These are phyloP conservation scores for Tyrannus savana DNA, from an alignment of 2,113 vertebrate genomes.

Conservation along the genomic window DNA sequence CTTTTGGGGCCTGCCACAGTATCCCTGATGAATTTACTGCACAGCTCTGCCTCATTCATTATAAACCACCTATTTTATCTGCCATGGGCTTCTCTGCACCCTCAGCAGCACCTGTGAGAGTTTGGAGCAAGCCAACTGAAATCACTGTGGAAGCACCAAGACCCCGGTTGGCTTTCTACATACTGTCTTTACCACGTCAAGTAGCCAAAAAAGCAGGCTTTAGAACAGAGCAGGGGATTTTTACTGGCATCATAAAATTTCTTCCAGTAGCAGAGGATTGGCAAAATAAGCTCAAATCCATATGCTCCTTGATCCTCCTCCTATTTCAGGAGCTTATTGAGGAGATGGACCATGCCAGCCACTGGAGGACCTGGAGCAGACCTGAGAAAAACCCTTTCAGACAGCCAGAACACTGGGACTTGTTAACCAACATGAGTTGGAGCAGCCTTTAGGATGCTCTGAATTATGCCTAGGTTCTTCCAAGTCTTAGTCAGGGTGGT, in stretches of 20 bases:
- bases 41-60: not conserved
- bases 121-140: not conserved
- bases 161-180: not conserved
- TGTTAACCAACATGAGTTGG: not conserved
- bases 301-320: not conserved
- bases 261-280: not conserved
- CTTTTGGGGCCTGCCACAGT: not conserved
- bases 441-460: not conserved
- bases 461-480: not conserved
- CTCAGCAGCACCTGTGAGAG: not conserved
- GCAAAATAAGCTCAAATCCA: not conserved
- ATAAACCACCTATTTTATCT: not conserved
- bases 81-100: not conserved
- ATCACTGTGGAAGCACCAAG: not conserved
- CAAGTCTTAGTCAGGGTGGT: not conserved
- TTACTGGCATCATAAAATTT: not conserved
- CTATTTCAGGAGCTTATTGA: not conserved
- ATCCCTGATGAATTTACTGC: not conserved
- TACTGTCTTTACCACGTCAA: not conserved
- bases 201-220: not conserved
- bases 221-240: not conserved
- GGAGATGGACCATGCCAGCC: not conserved
- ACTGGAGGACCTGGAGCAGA: not conserved
- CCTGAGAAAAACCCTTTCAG: not conserved
- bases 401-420: not conserved